These are phyloP conservation scores for Neomonachus schauinslandi DNA, from an alignment of 2,113 vertebrate genomes.

Conservation along the genomic window DNA sequence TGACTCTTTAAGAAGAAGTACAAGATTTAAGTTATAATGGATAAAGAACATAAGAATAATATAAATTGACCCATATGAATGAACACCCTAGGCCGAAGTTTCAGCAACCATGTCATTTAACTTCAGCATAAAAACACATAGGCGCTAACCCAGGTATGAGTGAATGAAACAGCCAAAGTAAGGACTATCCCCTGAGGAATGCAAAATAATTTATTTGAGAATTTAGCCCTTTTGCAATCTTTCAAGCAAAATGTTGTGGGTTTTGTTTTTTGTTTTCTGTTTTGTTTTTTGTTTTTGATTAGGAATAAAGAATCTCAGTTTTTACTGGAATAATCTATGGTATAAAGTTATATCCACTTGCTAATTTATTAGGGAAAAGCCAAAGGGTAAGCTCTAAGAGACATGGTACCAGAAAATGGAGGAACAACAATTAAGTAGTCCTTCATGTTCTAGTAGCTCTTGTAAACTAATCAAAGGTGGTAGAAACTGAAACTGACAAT, in stretches of 20 bases:
- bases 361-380: neutral
- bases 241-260: neutral
- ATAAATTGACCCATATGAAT: neutral
- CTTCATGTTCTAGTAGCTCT: neutral
- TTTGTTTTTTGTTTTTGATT: neutral
- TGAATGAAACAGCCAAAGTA: neutral
- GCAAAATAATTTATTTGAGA: neutral
- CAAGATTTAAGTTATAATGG: neutral
- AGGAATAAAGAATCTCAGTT: neutral
- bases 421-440: neutral
- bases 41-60: neutral
- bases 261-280: no score
- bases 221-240: neutral
- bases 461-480: neutral
- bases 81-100: neutral
- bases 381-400: neutral
- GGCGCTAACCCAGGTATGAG: neutral
- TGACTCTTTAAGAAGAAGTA: neutral
- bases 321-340: neutral
- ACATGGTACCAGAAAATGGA: neutral
- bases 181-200: neutral
- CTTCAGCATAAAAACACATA: neutral
- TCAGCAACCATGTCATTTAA: neutral
- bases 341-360: neutral
- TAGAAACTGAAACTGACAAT: neutral